Evolutionary conservation across 2,888 invertebrate species (phyloP), one percentile per base, ranked within the genome.

Genomic region (Apodemia duryi): DNA sequence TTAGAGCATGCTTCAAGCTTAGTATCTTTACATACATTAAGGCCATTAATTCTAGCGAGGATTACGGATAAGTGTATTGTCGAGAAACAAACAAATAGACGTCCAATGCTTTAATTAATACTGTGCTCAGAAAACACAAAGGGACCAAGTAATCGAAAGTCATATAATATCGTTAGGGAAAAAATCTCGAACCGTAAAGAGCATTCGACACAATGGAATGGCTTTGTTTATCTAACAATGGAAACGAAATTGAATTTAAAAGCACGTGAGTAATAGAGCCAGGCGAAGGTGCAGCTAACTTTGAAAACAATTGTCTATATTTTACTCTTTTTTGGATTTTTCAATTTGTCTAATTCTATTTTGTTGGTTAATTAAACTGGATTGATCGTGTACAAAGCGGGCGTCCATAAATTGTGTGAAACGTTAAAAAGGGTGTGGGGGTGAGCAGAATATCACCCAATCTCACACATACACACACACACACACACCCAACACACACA

Each of bases 191-290:
- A 57, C 29, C 54, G 54, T 57, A 57, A 57, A 29, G 54, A 57
- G 54, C 54, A 29, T 57, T 57, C 54, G 29, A 46, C 46, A 46
- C 46, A 46, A 29, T 57, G 29, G 54, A 57, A 57, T 57, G 11
- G 28, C 54, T 57, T 57, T 57, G 54, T 57, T 57, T 57, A 57
- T 57, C 32, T 57, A 29, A 57, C 54, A 57, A 57, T 57, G 29
- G 54, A 57, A 57, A 57, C 54, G 11, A 57, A 57, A 57, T 57
- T 57, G 32, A 57, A 57, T 57, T 32, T 57, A 57, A 29, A 54
- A 57, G 54, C 29, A 57, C 54, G 54, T 57, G 54, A 57, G 29
- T 29, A 29, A 57, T 29, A 32, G 11, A 54, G 54, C 32, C 54
- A 13, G 46, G 11, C 13, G 11, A 13, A 57, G 28, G 54, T 57